Evolutionary conservation across 2,888 invertebrate genomes (phyloP), one percentile per base, ranked within the genome.

Genomic region (Epinotia nisella): DNA sequence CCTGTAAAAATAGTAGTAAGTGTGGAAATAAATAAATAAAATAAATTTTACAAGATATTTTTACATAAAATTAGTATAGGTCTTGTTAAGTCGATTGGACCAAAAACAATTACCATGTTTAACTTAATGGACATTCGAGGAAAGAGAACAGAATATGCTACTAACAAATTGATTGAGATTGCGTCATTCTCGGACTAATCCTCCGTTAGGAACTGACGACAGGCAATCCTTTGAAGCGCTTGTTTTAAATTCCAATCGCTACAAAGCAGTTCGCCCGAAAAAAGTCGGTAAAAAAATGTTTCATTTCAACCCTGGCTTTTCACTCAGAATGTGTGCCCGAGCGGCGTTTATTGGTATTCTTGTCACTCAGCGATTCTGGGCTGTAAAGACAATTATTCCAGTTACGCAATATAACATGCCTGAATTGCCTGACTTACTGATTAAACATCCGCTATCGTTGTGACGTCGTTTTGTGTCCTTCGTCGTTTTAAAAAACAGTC

Each of bases 311-410:
- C 41, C 64, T 19, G 64, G 68, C 68, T 73, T 64, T 69, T 19
- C 68, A 73, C 62, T 67, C 58, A 62, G 61, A 67, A 62, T 72
- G 55, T 68, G 64, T 73, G 53, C 58, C 58, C 67, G 58, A 53
- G 49, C 61, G 62, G 68, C 73, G 58, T 68, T 64, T 73, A 73
- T 73, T 73, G 68, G 58, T 69, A 64, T 64, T 73, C 68, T 73
- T 73, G 73, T 73, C 69, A 59, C 64, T 73, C 68, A 73, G 51
- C 61, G 53, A 53, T 59, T 39, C 73, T 69, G 51, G 45, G 56
- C 56, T 29, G 45, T 24, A 53, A 49, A 51, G 62, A 24, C 73
- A 69, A 73, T 73, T 64, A 73, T 68, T 58, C 67, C 13, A 17
- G 24, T 53, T 45, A 45, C 29, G 60, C 53, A 41, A 56, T 70